phyloP scores from a whole-genome alignment of 2,888 invertebrate genomes.

The Ptychoptera contaminata region DNA sequence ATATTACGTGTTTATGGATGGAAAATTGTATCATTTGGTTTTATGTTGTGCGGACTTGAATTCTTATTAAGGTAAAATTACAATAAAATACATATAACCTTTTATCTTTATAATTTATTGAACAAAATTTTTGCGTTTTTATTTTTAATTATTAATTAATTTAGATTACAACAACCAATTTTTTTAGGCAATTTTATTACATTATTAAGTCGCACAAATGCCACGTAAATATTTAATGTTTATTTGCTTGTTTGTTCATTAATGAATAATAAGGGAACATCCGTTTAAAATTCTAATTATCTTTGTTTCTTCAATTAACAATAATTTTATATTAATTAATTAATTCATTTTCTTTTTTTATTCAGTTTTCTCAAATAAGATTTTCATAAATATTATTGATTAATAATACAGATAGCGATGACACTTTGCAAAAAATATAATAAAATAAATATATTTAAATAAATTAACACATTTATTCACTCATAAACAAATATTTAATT shows the following conservation, averaged over 20 bases:
- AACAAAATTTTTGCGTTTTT: background rate
- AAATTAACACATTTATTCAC: too few species aligned
- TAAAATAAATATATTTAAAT: too few species aligned
- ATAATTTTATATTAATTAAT: background rate
- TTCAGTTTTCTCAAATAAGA: too few species aligned
- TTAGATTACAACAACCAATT: constrained; percentile 8
- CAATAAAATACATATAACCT: background rate
- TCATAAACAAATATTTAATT: too few species aligned
- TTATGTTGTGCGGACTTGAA: constrained; percentile 41
- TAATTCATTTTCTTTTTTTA: background rate
- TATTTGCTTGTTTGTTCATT: background rate
- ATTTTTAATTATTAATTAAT: background rate
- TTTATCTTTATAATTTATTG: background rate
- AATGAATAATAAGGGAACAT: background rate
- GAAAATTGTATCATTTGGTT: constrained; percentile 39
- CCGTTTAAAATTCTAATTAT: too few species aligned
- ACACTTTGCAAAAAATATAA: too few species aligned
- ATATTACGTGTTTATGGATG: constrained; percentile 44
- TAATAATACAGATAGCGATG: too few species aligned
- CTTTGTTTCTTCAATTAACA: too few species aligned
- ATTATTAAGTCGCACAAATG: background rate
- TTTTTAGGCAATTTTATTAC: constrained; percentile 5
- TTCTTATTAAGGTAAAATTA: constrained; percentile 38
- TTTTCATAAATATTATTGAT: too few species aligned
- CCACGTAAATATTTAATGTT: constrained; percentile 2